Conservation (phyloP, 2,113 vertebrate genomes). For the Fulica atra region DNA sequence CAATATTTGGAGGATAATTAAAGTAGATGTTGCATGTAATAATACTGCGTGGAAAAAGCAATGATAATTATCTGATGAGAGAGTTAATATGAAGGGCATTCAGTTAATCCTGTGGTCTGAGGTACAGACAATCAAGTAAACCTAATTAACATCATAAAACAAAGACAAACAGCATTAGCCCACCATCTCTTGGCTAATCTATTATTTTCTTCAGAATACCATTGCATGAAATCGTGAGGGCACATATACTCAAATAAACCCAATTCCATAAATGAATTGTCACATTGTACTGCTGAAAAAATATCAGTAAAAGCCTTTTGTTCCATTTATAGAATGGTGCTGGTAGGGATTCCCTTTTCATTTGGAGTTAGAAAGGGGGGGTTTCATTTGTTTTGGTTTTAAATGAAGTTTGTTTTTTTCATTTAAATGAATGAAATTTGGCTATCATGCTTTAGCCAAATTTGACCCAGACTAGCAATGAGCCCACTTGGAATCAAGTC, state of each 20-base stretch:
- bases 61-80: constrained; percentile 26
- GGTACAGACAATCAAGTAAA: constrained; percentile 39
- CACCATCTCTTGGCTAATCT: background rate
- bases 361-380: background rate
- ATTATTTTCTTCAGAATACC: constrained; percentile 10
- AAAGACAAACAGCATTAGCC: constrained; percentile 25
- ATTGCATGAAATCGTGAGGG: background rate
- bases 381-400: background rate
- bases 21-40: constrained; percentile 26
- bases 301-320: background rate
- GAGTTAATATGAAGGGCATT: constrained; percentile 17
- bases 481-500: background rate
- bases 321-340: background rate
- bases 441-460: background rate
- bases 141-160: constrained; percentile 11
- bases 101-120: constrained; percentile 32
- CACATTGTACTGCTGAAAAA: background rate
- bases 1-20: background rate
- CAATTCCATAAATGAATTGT: background rate
- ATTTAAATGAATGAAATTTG: no score
- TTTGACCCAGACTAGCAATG: background rate
- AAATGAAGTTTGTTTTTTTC: no score
- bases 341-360: background rate
- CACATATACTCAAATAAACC: background rate
- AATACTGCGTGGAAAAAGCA: constrained; percentile 32